A percentile compares a stretch with the other conserved stretches of the same genome.
Conservation (phyloP, 2,888 invertebrate species). For the Plutella xylostella region DNA sequence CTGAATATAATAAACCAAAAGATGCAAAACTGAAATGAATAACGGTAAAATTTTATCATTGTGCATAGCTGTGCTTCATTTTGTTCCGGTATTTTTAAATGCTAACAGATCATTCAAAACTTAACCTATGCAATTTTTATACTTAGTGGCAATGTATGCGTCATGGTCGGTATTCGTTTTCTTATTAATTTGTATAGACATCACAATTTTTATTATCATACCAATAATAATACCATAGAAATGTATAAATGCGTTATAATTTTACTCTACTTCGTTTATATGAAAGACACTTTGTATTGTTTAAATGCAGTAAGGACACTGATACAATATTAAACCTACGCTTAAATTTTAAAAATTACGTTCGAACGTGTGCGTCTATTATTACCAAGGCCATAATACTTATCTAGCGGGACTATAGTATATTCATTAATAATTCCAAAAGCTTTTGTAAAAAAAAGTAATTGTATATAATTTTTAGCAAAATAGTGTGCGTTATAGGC, state of each 20-base stretch:
- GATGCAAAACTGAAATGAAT: no score
- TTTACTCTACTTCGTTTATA: slow-evolving; percentile 21
- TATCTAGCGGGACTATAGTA: slow-evolving; percentile 21
- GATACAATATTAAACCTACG: slow-evolving; percentile 16
- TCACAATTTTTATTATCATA: neutral
- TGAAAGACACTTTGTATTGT: slow-evolving; percentile 14
- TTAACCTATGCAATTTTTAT: no score
- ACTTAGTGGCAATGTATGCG: neutral
- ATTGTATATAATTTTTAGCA: slow-evolving; percentile 52
- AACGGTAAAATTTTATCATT: no score
- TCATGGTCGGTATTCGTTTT: neutral
- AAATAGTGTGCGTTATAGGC: slow-evolving; percentile 47
- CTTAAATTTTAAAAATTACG: slow-evolving; percentile 26
- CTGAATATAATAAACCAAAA: no score
- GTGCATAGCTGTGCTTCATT: no score
- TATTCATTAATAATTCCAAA: neutral
- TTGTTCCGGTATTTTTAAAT: no score
- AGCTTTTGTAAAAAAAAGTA: slow-evolving; percentile 32
- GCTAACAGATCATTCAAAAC: no score
- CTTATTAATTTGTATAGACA: neutral
- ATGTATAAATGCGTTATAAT: slow-evolving; percentile 37
- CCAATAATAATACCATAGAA: slow-evolving; percentile 20
- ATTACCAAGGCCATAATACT: slow-evolving; percentile 20
- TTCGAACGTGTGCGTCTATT: slow-evolving; percentile 27
- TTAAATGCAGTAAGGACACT: slow-evolving; percentile 17